These are phyloP conservation scores for Prosopocoilus inquinatus DNA, from an alignment of 2,888 invertebrate species.

Conservation along the genomic window DNA sequence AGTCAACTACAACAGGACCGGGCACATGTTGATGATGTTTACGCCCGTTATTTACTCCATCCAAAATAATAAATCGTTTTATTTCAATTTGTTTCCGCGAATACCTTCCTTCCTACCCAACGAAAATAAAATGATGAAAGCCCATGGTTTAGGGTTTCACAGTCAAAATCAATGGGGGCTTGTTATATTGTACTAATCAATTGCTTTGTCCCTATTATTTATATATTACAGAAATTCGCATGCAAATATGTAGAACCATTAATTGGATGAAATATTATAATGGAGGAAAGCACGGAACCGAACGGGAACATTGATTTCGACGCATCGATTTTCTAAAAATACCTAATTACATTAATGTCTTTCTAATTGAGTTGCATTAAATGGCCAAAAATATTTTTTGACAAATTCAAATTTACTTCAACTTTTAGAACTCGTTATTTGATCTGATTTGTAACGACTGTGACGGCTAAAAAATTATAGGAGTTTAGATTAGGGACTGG, in stretches of 20 bases:
- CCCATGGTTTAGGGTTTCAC: no score
- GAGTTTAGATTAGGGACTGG: background rate
- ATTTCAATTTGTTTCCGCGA: no score
- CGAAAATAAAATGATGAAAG: no score
- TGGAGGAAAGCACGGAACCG: conserved; percentile 27
- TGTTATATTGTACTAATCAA: no score
- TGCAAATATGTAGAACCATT: background rate
- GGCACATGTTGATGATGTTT: no score
- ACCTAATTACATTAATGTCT: conserved; percentile 1
- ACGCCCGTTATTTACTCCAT: no score
- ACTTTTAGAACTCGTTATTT: background rate
- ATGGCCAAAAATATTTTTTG: background rate
- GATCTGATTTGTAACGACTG: background rate
- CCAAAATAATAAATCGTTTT: no score
- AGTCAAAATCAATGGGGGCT: no score
- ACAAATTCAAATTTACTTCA: no score
- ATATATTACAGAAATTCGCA: no score
- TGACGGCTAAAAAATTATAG: background rate
- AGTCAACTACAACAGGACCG: background rate
- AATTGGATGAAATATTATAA: conserved; percentile 15
- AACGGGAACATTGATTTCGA: conserved; percentile 15
- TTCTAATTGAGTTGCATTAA: background rate
- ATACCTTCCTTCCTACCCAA: no score
- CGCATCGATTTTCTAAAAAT: background rate
- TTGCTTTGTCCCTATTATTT: no score